Evolutionary conservation across 1,140 invertebrate species (phyloP).

Genomic region (Drosophila bocqueti): DNA sequence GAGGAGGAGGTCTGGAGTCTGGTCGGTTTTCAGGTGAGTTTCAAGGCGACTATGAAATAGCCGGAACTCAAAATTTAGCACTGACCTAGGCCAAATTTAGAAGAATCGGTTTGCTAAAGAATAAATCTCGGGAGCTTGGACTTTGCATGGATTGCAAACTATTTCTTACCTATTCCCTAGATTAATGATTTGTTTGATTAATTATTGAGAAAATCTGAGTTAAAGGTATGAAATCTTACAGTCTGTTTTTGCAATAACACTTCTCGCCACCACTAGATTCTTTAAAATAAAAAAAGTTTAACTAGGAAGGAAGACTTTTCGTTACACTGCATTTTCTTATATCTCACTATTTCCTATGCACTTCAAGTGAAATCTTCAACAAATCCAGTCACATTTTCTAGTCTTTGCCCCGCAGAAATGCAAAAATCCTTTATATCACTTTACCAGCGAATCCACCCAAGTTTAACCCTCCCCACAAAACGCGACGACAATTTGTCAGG

Average conservation of each 20-base stretch:
- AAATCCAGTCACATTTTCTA: conserved; percentile 46
- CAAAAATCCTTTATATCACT: conserved; percentile 14
- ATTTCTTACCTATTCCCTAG: background rate
- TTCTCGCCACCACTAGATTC: too few relatives aligned
- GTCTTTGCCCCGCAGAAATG: conserved; percentile 31
- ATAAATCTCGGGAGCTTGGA: background rate
- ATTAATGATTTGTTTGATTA: background rate
- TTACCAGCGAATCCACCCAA: background rate
- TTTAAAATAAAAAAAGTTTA: too few relatives aligned
- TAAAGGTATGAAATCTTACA: too few relatives aligned
- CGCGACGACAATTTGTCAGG: conserved; percentile 17
- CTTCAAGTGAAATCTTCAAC: too few relatives aligned
- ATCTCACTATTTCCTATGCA: too few relatives aligned
- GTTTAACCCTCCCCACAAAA: too few relatives aligned
- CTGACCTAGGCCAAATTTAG: background rate
- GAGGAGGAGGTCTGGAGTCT: conserved; percentile 89
- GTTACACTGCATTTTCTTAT: too few relatives aligned
- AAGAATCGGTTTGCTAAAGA: background rate
- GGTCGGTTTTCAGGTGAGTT: conserved; percentile 87
- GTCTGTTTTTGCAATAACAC: too few relatives aligned
- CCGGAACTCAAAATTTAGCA: background rate
- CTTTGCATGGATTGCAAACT: background rate
- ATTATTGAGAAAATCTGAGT: background rate
- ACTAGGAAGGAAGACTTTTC: too few relatives aligned
- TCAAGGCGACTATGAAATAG: background rate